phyloP scores from a whole-genome alignment of 2,113 vertebrate genomes.

The Vidua chalybeata region DNA sequence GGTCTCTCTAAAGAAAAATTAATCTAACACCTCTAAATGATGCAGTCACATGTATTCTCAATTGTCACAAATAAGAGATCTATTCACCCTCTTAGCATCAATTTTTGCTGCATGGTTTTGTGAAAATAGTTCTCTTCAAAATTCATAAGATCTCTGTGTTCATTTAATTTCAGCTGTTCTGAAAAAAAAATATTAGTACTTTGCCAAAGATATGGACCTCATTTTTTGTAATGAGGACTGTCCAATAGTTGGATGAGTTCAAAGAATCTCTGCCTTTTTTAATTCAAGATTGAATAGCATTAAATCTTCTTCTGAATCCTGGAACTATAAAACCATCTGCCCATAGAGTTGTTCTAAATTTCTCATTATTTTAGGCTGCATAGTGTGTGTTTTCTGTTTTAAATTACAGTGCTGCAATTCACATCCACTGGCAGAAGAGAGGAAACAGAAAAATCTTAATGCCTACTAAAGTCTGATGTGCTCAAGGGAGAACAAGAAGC shows the following conservation, averaged over 20 bases:
- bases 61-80: neutral
- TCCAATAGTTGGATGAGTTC: neutral
- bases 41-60: conserved; percentile 16
- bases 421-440: neutral
- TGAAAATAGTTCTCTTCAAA: conserved; percentile 27
- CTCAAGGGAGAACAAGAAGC: neutral
- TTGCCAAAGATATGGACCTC: neutral
- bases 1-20: conserved; percentile 26
- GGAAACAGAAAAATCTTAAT: conserved; percentile 7
- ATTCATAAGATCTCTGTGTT: neutral
- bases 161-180: conserved; percentile 2
- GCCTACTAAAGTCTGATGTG: neutral
- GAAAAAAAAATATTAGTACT: neutral
- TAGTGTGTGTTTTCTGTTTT: neutral
- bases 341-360: neutral
- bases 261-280: conserved; percentile 13
- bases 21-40: conserved; percentile 4
- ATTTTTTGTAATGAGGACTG: conserved; percentile 11
- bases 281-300: neutral
- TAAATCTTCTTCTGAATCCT: neutral
- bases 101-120: neutral
- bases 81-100: neutral
- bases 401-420: neutral
- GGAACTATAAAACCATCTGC: conserved; percentile 1
- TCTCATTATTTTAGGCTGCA: neutral